A percentile compares a stretch with the other conserved stretches of the same genome.
These are phyloP conservation scores for Lepus europaeus DNA, from an alignment of 2,113 vertebrate species.

Conservation along the genomic window DNA sequence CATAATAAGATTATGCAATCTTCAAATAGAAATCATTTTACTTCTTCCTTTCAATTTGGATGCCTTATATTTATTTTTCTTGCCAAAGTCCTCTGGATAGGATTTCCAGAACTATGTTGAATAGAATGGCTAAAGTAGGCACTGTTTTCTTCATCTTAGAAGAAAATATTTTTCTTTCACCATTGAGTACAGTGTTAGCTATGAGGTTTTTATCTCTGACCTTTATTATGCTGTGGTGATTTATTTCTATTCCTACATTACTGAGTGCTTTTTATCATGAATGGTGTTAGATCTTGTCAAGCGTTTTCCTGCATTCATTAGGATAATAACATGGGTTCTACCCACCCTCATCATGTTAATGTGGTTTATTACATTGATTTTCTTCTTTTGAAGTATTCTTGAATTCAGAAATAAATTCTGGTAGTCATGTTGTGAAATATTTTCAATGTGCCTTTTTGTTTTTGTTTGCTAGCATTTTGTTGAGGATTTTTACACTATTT, in stretches of 20 bases:
- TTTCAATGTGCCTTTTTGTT: neutral
- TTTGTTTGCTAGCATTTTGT: neutral
- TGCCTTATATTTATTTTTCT: neutral
- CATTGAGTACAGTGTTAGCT: neutral
- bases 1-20: neutral
- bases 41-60: neutral
- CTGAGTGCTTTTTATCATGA: neutral
- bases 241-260: neutral
- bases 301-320: neutral
- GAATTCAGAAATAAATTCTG: neutral
- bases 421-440: neutral
- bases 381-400: neutral
- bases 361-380: neutral
- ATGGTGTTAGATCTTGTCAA: neutral
- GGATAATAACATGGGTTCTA: neutral
- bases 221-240: neutral
- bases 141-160: neutral
- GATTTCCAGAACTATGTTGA: neutral
- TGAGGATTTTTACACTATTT: neutral
- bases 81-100: neutral
- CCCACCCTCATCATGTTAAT: neutral
- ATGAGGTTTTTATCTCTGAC: neutral
- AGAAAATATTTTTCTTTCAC: neutral
- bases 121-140: neutral
- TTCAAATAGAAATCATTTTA: neutral